Evolutionary conservation across 2,113 vertebrate species (phyloP).

Genomic region (Emydura subglobosa): DNA sequence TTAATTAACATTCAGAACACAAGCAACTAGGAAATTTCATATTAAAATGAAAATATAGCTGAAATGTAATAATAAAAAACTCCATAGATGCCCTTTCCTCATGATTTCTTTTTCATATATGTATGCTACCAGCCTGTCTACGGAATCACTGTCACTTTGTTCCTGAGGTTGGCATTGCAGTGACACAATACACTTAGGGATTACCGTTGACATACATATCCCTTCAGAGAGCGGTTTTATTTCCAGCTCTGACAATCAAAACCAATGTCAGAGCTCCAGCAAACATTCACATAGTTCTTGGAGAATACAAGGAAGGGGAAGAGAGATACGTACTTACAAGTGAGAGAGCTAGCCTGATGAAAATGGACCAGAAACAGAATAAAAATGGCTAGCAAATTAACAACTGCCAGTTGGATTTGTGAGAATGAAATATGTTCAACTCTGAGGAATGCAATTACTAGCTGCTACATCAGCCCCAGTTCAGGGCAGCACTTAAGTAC

Average conservation of each 20-base stretch:
- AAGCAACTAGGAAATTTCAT: neutral
- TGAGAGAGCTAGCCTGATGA: slow-evolving; percentile 8
- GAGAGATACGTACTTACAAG: slow-evolving; percentile 25
- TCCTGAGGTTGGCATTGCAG: slow-evolving; percentile 20
- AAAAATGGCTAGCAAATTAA: slow-evolving; percentile 19
- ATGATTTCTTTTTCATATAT: neutral
- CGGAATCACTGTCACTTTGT: neutral
- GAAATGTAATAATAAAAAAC: neutral
- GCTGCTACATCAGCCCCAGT: neutral
- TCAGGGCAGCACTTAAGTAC: neutral
- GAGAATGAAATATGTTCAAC: neutral
- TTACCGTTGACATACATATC: slow-evolving; percentile 13
- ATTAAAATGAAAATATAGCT: neutral
- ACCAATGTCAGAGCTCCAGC: slow-evolving; percentile 9
- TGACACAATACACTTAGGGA: neutral
- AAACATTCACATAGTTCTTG: slow-evolving; percentile 14
- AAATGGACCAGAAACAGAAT: neutral
- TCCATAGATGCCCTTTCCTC: neutral
- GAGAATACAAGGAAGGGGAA: slow-evolving; percentile 10
- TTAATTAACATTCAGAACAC: neutral
- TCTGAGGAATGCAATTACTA: neutral
- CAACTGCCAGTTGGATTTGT: slow-evolving; percentile 6
- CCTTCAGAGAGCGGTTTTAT: slow-evolving; percentile 51
- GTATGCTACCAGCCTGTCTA: neutral
- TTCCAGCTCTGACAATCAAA: slow-evolving; percentile 46